Base-by-base conservation (phyloP, 1,140 invertebrate genomes). In the Ephestia elutella region DNA sequence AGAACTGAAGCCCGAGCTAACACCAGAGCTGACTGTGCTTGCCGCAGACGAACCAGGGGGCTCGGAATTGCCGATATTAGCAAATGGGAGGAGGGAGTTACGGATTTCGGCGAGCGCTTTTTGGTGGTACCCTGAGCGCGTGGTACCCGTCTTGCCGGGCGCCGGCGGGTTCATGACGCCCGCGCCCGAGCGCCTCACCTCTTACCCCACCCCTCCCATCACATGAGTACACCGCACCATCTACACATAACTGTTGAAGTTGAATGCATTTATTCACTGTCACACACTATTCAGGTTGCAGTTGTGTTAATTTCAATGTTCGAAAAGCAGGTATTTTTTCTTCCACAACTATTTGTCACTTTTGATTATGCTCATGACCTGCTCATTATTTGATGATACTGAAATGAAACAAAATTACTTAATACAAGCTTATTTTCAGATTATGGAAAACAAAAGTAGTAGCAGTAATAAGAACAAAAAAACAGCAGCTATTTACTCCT, bases 61-160 rank as follows among this genome's bases (percentile, higher is more conserved):
- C 60, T 89, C 86, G 1, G 76, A 86, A 54, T 72, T 85, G 67
- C 92, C 92, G 68, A 91, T 94, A 83, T 95, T 95, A 54, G 95
- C 95, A 82, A 96, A 97, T 49, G 95, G 95, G 70, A 94, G 90
- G 65, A 97, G 86, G 50, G 95, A 95, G 77, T 96, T 96, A 57
- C 95, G 91, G 75, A 97, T 97, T 86, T 95, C 93, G 84, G 94
- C 94, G 86, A 97, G 90, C 72, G 95, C 95, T 89, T 96, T 96
- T 81, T 96, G 94, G 87, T 95, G 93, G 87, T 96, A 96, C 90
- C 93, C 93, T 89, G 93, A 93, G 84, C 92, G 92, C 83, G 93
- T 93, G 90, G 92, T 92, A 82, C 91, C 91, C 83, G 92, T 91
- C 89, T 93, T 93, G 82, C 82, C 81, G 84, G 87, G 83, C 80